Conservation (phyloP, 2,888 invertebrate genomes). For the Parochlus steinenii region DNA sequence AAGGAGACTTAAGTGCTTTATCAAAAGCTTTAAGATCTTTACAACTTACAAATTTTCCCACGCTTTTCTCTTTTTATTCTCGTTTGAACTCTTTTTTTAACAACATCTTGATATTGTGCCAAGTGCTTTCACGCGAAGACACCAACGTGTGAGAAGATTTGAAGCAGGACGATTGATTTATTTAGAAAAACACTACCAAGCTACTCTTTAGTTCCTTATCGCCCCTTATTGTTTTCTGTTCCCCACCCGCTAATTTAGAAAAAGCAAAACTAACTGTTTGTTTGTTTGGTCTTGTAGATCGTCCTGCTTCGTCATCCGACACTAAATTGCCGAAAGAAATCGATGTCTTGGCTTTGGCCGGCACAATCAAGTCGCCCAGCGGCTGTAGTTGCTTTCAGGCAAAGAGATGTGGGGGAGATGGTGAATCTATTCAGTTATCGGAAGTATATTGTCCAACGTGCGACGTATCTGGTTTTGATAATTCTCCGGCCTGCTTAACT, state of each 20-base stretch:
- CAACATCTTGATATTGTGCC: too few species aligned
- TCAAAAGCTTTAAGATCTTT: neutral
- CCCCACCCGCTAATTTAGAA: constrained; percentile 14
- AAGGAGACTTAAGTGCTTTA: neutral
- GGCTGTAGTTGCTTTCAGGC: constrained; percentile 27
- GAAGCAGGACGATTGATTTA: constrained; percentile 14
- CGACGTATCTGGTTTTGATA: constrained; percentile 21
- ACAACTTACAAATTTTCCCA: too few species aligned
- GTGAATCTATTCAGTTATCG: constrained; percentile 33
- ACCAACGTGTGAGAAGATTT: neutral
- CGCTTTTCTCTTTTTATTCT: too few species aligned
- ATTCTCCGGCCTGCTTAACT: constrained; percentile 36
- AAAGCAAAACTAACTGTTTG: constrained; percentile 15
- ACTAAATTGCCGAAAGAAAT: constrained; percentile 22
- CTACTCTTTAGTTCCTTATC: constrained; percentile 4
- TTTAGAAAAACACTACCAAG: neutral
- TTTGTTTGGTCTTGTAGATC: constrained; percentile 27
- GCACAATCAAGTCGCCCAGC: constrained; percentile 16
- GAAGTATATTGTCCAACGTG: constrained; percentile 40
- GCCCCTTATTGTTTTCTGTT: constrained; percentile 9
- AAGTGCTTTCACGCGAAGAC: too few species aligned
- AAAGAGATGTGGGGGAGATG: constrained; percentile 24
- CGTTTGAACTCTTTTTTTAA: neutral
- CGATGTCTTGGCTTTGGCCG: too few species aligned
- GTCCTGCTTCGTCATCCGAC: constrained; percentile 33